Percentiles rank a stretch among this genome's conserved stretches.
Evolutionary conservation across 2,888 invertebrate genomes (phyloP).

Genomic region (Anticlea derivata): DNA sequence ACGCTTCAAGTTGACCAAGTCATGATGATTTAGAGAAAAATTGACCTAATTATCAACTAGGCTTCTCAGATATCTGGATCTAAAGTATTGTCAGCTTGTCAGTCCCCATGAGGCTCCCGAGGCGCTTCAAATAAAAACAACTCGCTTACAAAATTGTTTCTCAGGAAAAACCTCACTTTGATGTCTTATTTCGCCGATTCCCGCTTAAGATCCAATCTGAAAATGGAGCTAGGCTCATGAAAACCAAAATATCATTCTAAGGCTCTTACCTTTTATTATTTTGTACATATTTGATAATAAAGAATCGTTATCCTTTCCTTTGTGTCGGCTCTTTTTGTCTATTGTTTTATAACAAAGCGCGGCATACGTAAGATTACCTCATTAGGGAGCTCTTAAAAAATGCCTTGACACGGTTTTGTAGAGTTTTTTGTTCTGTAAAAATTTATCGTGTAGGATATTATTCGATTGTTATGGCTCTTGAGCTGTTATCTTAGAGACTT

Average conservation of each 20-base stretch:
- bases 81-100: background rate
- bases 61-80: too few species aligned
- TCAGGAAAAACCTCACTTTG: conserved; percentile 31
- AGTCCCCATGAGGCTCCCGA: background rate
- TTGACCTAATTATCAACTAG: too few species aligned
- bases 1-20: too few species aligned
- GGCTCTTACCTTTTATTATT: conserved; percentile 31
- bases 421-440: background rate
- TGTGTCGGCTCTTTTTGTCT: conserved; percentile 15
- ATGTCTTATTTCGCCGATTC: conserved; percentile 36
- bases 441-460: background rate
- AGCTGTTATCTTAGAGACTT: too few species aligned
- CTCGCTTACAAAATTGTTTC: conserved; percentile 16
- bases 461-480: background rate
- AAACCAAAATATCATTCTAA: conserved; percentile 25
- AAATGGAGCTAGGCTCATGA: conserved; percentile 25
- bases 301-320: conserved; percentile 31
- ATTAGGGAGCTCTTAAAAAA: conserved; percentile 36
- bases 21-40: too few species aligned
- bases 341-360: conserved; percentile 25
- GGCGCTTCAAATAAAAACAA: conserved; percentile 7
- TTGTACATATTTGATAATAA: conserved; percentile 45
- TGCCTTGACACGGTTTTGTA: conserved; percentile 25
- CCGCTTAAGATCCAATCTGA: conserved; percentile 34
- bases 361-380: conserved; percentile 36